Evolutionary conservation across 1,140 invertebrate genomes (phyloP), one percentile per base, ranked within the genome.

Genomic region (Conus betulinus): DNA sequence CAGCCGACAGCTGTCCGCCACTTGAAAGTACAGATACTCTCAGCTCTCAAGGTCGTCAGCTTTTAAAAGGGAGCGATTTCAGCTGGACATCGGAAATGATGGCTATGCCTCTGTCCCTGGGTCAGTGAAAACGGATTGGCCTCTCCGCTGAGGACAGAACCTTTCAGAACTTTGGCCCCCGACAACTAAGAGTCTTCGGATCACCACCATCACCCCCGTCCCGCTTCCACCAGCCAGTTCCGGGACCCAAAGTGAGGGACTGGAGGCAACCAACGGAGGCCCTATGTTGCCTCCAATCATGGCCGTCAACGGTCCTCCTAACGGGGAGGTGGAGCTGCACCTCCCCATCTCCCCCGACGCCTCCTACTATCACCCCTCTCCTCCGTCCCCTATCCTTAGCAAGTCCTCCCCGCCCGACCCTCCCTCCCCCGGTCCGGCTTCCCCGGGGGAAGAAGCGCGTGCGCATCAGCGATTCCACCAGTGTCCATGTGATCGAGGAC

Each of bases 401-500:
- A 25, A 13, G 5, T 20, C 25, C 71, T 55, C 85, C 20, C 13
- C 71, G 20, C 13, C 52, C n/a, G 8, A 39, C 10, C n/a, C 17
- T 39, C 85, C n/a, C 20, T 10, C 71, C 52, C 71, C 17, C 74
- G 17, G 85, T 63, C 51, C 85, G 74, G 23, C 53, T 57, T 6
- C 79, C 85, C 51, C 85, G 71, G 85, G 85, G 85, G 23, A 87
- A 87, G 85, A 87, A 87, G 85, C 85, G 85, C 17, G 85, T 87
- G 15, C 85, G 85, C 20, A 87, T 87, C 85, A 87, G 85, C 60
- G 85, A 87, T 74, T 87, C 85, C 23, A 79, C 85, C 20, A 87
- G 85, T 17, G 85, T 87, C 17, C 27, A 27, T 6, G 53, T 87
- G 6, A 87, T 87, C 51, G 71, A 87, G 71, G 74, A 87, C 52